A percentile compares a stretch with the other conserved stretches of the same genome.
These are phyloP conservation scores for Muraenolepis orangiensis DNA, from an alignment of 2,797 vertebrate genomes.

Conservation along the genomic window DNA sequence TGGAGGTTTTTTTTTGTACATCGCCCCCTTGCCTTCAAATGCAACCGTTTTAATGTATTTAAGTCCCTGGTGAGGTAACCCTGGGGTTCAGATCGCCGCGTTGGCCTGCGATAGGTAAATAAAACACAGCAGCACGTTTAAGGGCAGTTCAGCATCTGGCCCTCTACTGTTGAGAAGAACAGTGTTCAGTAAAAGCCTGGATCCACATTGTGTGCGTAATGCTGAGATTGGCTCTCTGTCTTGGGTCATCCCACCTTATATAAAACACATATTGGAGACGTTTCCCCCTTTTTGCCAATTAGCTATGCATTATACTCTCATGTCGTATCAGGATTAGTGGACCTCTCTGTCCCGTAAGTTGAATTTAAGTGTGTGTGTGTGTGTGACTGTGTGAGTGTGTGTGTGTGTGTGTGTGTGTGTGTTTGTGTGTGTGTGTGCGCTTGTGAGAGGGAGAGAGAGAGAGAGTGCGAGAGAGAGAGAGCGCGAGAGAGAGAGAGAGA, in stretches of 20 bases:
- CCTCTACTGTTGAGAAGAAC: constrained; percentile 2
- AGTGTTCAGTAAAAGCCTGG: background rate
- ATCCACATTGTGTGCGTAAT: background rate
- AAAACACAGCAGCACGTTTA: constrained; percentile 32
- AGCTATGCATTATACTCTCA: background rate
- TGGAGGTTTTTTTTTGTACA: background rate
- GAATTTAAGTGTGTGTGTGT: background rate
- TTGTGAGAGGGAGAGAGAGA: background rate
- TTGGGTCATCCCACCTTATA: background rate
- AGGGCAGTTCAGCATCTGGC: constrained; percentile 58
- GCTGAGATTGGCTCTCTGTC: background rate
- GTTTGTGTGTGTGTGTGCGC: background rate
- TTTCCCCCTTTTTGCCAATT: background rate
- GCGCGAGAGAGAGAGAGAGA: background rate
- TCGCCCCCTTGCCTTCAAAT: constrained; percentile 32
- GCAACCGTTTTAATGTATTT: constrained; percentile 49
- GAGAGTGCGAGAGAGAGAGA: too few species aligned
- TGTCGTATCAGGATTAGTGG: background rate
- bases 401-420: background rate
- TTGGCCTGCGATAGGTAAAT: constrained; percentile 48
- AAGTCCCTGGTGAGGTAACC: constrained; percentile 26
- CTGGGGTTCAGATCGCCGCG: constrained; percentile 42
- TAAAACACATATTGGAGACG: background rate
- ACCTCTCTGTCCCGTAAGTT: too few species aligned
- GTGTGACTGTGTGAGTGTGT: background rate